Percentiles rank a stretch among this genome's conserved stretches.
Conservation (phyloP, 2,797 vertebrate genomes). For the Etheostoma perlongum region DNA sequence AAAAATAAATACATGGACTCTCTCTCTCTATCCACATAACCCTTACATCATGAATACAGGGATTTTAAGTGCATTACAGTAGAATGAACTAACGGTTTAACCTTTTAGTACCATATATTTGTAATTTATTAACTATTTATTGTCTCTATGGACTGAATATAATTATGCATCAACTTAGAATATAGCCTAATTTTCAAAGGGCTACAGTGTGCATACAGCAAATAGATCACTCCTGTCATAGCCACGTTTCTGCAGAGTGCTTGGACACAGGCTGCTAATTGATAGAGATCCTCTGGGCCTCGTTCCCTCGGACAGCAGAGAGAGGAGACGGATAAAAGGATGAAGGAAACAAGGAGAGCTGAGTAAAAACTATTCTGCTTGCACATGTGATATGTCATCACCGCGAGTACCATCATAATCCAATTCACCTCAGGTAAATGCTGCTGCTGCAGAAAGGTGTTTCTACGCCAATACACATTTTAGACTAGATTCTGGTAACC, state of each 20-base stretch:
- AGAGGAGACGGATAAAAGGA: conserved; percentile 38
- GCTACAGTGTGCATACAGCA: conserved; percentile 25
- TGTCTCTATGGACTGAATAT: too few species aligned
- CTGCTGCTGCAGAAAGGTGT: background rate
- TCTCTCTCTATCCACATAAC: too few species aligned
- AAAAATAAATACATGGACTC: too few species aligned
- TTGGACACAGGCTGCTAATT: conserved; percentile 66
- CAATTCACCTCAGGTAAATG: conserved; percentile 19
- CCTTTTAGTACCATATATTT: too few species aligned
- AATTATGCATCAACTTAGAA: too few species aligned
- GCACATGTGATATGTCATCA: conserved; percentile 18
- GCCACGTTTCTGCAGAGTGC: conserved; percentile 58
- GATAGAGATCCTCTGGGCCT: conserved; percentile 63
- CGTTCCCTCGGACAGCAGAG: conserved; percentile 37
- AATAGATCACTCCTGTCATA: conserved; percentile 65
- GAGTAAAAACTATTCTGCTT: conserved; percentile 12
- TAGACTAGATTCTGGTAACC: background rate
- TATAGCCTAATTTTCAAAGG: too few species aligned
- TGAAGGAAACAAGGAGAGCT: background rate
- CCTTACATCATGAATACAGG: too few species aligned
- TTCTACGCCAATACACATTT: background rate
- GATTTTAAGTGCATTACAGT: background rate
- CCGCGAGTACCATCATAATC: background rate
- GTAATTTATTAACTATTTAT: too few species aligned
- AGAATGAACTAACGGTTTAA: too few species aligned